Base-by-base conservation (phyloP, 2,113 vertebrate genomes). In the Oreochromis tanganicae region DNA sequence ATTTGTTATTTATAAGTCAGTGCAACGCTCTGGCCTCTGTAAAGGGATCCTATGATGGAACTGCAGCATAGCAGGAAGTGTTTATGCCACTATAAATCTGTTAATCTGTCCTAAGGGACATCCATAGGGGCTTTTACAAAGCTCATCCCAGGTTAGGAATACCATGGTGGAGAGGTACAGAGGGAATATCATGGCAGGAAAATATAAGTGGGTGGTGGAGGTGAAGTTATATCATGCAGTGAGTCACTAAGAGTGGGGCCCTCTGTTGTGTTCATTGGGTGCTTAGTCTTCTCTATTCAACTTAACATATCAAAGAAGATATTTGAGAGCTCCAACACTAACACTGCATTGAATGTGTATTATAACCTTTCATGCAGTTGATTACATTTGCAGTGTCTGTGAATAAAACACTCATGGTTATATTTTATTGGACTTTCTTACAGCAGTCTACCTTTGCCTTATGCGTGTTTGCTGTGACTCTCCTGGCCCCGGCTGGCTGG, bases 401-500 rank as follows among this genome's bases (percentile, higher is more conserved):
- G 66, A 6, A 34, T 43, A 7, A 54, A 54, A 32, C 3, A 34
- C 80, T 82, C 13, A 19, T 57, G 2, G 56, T 32, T 29, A 34
- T 90, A 19, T 50, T 88, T 10, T 81, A 11, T 24, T 84, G 68
- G 19, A 38, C 85, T 94, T 85, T 90, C 50, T 94, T 88, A 80
- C 95, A 98, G 97, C 93, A 97, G 83, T 97, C 96, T 11, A 2
- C 95, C 21, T 94, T 97, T 89, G 96, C 93, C 61, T 73, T 97
- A 7, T 95, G 93, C 12, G 94, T 95, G 63, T 96, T 97, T 94
- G 95, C 96, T 48, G 29, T 96, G 84, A 81, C 93, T 21, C 17
- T 98, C 38, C 90, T 98, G 91, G 96, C 85, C 61, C 97, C 96
- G 0, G 96, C 97, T 88, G 97, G 96, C 78, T 97, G 97, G 96